Base-by-base conservation (phyloP, 2,888 invertebrate genomes). In the Sthenelais limicola region DNA sequence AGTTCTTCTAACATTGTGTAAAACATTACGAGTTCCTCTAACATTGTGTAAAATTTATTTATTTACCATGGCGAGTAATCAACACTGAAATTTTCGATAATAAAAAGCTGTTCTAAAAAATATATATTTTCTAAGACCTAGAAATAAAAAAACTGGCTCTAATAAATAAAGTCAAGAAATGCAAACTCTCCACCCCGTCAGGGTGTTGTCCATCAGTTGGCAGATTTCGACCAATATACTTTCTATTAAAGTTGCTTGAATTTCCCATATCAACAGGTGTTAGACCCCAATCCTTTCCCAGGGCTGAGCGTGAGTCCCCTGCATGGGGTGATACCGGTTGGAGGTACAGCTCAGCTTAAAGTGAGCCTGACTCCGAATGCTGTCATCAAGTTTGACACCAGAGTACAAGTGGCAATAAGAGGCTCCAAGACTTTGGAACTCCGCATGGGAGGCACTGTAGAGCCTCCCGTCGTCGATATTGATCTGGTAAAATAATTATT, bases 381-480 rank as follows among this genome's bases (percentile, higher is more conserved):
- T n/a, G 82, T 88, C 71, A 79, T 87, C 32, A 88, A 87, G 80
- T 72, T 87, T 81, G 87, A 87, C 79, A 84, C 85, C 30, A 74
- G 81, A 28, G 80, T 87, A 24, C 82, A 83, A 68, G 82, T 87
- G 58, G 80, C 85, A 35, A 83, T 88, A 70, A 84, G 85, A 71
- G 85, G 85, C 26, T 80, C 84, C 35, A 84, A 83, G 76, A 82
- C 81, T 32, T 76, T 87, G 58, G 87, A 87, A 69, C 78, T 88
- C 33, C 80, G 88, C 32, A 83, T 88, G 80, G 84, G 87, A n/a
- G 88, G 88, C 3, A 84, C 84, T 3, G 87, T 88, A 51, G 85
- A 86, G 72, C 82, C 84, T 18, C 88, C 88, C 12, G 70, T 74
- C 69, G 84, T 88, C 2, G 85, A 85, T 71, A 87, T 88, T 75